Evolutionary conservation across 2,113 vertebrate species (phyloP).

Genomic region (Lipophrys pholis): DNA sequence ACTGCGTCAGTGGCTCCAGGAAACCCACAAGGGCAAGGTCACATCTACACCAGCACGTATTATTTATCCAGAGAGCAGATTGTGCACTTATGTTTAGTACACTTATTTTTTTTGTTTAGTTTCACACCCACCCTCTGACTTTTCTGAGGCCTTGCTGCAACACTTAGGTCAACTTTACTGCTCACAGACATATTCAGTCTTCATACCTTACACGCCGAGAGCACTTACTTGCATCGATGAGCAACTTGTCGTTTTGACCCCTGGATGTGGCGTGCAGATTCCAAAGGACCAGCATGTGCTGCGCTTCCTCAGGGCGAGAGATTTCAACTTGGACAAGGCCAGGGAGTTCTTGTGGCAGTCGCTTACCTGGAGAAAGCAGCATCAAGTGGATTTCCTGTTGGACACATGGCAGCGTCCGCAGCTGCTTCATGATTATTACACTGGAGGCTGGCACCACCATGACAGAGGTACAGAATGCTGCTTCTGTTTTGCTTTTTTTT

Average conservation of each 20-base stretch:
- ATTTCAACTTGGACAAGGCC: conserved; percentile 95
- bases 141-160: conserved; percentile 2
- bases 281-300: conserved; percentile 97
- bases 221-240: neutral
- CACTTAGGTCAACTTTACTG: neutral
- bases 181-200: neutral
- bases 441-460: conserved; percentile 96
- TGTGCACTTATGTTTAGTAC: conserved; percentile 8
- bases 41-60: conserved; percentile 39
- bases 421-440: conserved; percentile 92
- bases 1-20: conserved; percentile 95
- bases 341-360: conserved; percentile 94
- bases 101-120: conserved; percentile 5
- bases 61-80: conserved; percentile 11
- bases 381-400: conserved; percentile 94
- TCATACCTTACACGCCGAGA: neutral
- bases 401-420: conserved; percentile 92
- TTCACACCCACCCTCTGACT: conserved; percentile 1
- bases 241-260: neutral
- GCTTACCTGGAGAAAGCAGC: conserved; percentile 94
- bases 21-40: conserved; percentile 97
- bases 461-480: conserved; percentile 86
- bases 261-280: conserved; percentile 81
- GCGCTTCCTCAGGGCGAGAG: conserved; percentile 92
- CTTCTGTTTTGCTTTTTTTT: no score